A percentile compares a stretch with the other conserved stretches of the same genome.
Evolutionary conservation across 2,888 invertebrate genomes (phyloP).

Genomic region (Agrochola circellaris): DNA sequence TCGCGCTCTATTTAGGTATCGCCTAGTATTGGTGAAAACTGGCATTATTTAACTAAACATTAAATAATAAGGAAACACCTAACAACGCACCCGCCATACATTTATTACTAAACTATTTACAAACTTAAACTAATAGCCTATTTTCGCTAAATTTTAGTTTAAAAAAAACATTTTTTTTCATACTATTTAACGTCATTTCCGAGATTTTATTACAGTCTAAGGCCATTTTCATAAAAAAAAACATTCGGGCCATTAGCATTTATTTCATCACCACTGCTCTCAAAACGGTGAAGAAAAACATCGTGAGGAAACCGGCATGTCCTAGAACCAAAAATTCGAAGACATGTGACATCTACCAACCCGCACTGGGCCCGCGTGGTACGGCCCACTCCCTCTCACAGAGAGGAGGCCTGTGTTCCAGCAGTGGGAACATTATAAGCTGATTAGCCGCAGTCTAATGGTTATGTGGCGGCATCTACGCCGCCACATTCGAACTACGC

Average conservation of each 20-base stretch:
- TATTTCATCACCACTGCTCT: too few species aligned
- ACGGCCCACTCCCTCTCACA: too few species aligned
- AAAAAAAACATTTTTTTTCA: slow-evolving; percentile 17
- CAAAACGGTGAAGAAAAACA: too few species aligned
- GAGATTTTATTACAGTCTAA: slow-evolving; percentile 19
- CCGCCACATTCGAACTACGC: too few species aligned
- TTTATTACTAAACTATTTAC: slow-evolving; percentile 65
- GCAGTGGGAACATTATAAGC: too few species aligned
- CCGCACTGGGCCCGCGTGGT: neutral
- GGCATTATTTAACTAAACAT: slow-evolving; percentile 40
- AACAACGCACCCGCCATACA: slow-evolving; percentile 44
- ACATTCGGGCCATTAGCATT: too few species aligned
- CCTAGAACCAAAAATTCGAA: too few species aligned
- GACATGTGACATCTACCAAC: neutral
- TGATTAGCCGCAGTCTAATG: too few species aligned
- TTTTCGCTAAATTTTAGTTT: slow-evolving; percentile 41
- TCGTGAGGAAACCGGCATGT: neutral
- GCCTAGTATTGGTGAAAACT: neutral
- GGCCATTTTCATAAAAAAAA: too few species aligned
- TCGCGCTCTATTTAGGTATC: too few species aligned
- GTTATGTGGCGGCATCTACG: too few species aligned
- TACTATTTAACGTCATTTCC: neutral
- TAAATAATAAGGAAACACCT: slow-evolving; percentile 43
- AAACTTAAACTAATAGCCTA: slow-evolving; percentile 69
- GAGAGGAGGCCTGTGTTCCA: too few species aligned